Evolutionary conservation across 2,888 invertebrate genomes (phyloP).

Genomic region (Coelopa pilipes): DNA sequence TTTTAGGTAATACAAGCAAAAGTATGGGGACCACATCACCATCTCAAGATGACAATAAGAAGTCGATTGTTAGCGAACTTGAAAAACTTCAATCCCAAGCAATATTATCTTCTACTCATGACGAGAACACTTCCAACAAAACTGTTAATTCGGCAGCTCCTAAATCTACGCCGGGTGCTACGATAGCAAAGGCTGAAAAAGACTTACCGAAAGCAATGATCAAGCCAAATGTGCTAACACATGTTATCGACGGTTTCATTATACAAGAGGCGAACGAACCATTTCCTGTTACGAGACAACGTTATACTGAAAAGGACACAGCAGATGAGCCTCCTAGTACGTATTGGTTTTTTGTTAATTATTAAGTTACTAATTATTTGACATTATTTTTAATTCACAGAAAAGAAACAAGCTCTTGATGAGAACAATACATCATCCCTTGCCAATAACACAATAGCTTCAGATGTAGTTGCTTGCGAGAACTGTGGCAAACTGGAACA

Average conservation of each 20-base stretch:
- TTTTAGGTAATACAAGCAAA: conserved; percentile 20
- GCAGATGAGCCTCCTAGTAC: conserved; percentile 83
- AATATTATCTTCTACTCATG: conserved; percentile 28
- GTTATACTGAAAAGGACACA: conserved; percentile 72
- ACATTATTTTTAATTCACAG: conserved; percentile 48
- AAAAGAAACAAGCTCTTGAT: conserved; percentile 60
- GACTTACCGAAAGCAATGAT: conserved; percentile 88
- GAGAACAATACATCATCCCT: conserved; percentile 33
- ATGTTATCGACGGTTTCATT: conserved; percentile 96
- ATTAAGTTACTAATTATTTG: not conserved
- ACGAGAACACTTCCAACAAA: conserved; percentile 38
- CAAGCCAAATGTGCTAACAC: conserved; percentile 94
- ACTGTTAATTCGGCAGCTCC: conserved; percentile 44
- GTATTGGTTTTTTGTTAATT: conserved; percentile 55
- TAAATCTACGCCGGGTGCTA: conserved; percentile 58
- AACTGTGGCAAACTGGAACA: conserved; percentile 77
- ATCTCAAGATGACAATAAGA: conserved; percentile 22
- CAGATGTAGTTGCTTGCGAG: conserved; percentile 72
- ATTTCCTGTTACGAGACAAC: conserved; percentile 79
- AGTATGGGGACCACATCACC: conserved; percentile 10
- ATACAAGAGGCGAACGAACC: conserved; percentile 95
- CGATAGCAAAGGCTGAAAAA: conserved; percentile 59
- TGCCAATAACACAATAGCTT: conserved; percentile 45
- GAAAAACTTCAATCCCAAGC: conserved; percentile 11
- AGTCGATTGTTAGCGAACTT: not conserved